Evolutionary conservation across 2,797 vertebrate genomes (phyloP).

Genomic region (Oryzias sinensis): DNA sequence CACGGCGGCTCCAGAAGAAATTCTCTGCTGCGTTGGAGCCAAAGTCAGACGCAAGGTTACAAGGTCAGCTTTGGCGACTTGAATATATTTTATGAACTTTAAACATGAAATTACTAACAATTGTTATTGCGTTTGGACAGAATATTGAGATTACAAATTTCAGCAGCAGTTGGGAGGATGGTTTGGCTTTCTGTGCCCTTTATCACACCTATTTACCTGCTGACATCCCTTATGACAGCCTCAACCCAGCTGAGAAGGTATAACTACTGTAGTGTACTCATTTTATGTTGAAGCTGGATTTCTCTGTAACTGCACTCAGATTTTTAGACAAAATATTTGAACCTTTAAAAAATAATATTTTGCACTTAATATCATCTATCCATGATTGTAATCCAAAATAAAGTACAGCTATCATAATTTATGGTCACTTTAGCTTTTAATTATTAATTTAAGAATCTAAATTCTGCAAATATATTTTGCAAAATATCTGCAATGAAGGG

Average conservation of each 20-base stretch:
- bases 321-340: not conserved
- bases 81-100: not conserved
- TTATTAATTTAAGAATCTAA: too few species aligned
- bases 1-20: conserved; percentile 80
- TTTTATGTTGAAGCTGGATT: not conserved
- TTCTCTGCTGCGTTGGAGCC: conserved; percentile 79
- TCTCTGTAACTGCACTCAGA: too few species aligned
- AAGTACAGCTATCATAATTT: too few species aligned
- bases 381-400: too few species aligned
- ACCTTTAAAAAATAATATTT: not conserved
- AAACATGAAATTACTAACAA: not conserved
- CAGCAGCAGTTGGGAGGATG: conserved; percentile 83
- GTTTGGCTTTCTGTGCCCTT: conserved; percentile 80
- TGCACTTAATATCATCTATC: not conserved
- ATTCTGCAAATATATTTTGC: too few species aligned
- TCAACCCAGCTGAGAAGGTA: conserved; percentile 75
- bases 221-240: conserved; percentile 68
- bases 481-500: too few species aligned
- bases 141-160: conserved; percentile 84
- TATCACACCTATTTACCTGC: conserved; percentile 79
- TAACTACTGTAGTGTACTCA: not conserved
- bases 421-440: too few species aligned
- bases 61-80: conserved; percentile 55
- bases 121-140: conserved; percentile 54
- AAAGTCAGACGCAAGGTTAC: conserved; percentile 76